phyloP scores from a whole-genome alignment of 2,797 vertebrate genomes.

The Apogon hyalosoma region DNA sequence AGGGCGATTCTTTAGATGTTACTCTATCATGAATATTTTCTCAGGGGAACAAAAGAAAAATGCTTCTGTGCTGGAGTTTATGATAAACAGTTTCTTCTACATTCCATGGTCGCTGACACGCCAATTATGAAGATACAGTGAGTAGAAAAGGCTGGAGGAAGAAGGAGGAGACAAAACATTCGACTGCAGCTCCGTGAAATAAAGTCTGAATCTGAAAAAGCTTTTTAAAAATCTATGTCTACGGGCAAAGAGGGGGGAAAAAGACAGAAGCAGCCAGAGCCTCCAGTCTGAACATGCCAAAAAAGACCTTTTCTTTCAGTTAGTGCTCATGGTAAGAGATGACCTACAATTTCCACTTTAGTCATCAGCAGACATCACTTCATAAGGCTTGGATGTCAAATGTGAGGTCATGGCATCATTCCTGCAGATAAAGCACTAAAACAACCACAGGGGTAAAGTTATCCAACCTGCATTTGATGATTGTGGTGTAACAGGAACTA shows the following conservation, averaged over 20 bases:
- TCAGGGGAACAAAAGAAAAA: conserved; percentile 53
- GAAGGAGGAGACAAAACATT: conserved; percentile 41
- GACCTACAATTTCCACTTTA: conserved; percentile 73
- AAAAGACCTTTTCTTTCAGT: conserved; percentile 27
- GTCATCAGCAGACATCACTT: conserved; percentile 60
- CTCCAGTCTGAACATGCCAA: conserved; percentile 21
- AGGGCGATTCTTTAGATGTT: conserved; percentile 50
- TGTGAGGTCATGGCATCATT: conserved; percentile 48
- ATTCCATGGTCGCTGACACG: conserved; percentile 58
- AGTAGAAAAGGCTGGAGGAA: conserved; percentile 42
- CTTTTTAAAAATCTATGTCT: conserved; percentile 14
- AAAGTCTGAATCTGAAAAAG: conserved; percentile 20
- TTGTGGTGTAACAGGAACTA: conserved; percentile 62
- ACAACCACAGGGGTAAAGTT: conserved; percentile 43
- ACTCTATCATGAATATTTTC: conserved; percentile 44
- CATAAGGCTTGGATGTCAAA: conserved; percentile 42
- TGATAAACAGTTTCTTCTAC: conserved; percentile 62
- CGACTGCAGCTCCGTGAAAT: conserved; percentile 56
- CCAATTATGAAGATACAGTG: conserved; percentile 64
- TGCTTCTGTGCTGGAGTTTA: conserved; percentile 49
- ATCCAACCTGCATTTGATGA: conserved; percentile 51
- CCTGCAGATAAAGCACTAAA: conserved; percentile 52
- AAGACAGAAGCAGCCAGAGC: conserved; percentile 3
- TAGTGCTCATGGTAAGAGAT: conserved; percentile 36
- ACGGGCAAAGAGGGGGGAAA: conserved; percentile 7